phyloP scores from a whole-genome alignment of 1,140 invertebrate genomes.

The Myzus persicae region DNA sequence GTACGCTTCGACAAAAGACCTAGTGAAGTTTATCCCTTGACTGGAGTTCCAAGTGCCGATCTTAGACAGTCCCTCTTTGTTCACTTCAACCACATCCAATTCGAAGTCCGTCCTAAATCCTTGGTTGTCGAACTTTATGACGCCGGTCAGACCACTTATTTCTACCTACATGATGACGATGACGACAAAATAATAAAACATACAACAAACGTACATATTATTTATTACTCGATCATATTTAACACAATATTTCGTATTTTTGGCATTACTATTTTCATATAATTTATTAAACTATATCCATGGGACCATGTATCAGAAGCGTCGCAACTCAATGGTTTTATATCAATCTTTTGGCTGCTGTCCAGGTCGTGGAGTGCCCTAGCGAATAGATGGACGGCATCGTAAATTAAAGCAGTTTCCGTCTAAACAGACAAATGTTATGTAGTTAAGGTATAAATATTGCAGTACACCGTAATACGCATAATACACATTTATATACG shows the following conservation, averaged over 20 bases:
- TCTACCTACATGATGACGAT: constrained; percentile 73
- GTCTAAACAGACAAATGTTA: constrained; percentile 72
- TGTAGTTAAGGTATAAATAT: background rate
- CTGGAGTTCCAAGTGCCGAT: constrained; percentile 90
- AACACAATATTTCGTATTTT: background rate
- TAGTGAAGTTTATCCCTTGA: constrained; percentile 88
- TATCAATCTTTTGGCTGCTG: constrained; percentile 87
- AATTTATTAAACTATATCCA: constrained; percentile 94
- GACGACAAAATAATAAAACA: background rate
- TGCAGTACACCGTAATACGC: background rate
- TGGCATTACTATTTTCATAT: constrained; percentile 91
- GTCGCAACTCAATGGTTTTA: constrained; percentile 87
- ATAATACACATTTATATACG: background rate
- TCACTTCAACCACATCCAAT: constrained; percentile 88
- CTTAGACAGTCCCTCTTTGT: constrained; percentile 79
- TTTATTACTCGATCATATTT: background rate
- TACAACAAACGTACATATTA: background rate
- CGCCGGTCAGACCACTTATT: constrained; percentile 89
- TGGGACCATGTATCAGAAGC: constrained; percentile 89
- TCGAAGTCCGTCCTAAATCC: constrained; percentile 91
- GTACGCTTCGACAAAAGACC: constrained; percentile 82
- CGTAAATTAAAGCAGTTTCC: constrained; percentile 94
- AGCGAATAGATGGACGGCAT: constrained; percentile 93
- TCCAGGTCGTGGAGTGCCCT: constrained; percentile 90
- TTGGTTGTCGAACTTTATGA: constrained; percentile 93